Evolutionary conservation across 2,888 invertebrate genomes (phyloP).

Genomic region (Patella depressa): DNA sequence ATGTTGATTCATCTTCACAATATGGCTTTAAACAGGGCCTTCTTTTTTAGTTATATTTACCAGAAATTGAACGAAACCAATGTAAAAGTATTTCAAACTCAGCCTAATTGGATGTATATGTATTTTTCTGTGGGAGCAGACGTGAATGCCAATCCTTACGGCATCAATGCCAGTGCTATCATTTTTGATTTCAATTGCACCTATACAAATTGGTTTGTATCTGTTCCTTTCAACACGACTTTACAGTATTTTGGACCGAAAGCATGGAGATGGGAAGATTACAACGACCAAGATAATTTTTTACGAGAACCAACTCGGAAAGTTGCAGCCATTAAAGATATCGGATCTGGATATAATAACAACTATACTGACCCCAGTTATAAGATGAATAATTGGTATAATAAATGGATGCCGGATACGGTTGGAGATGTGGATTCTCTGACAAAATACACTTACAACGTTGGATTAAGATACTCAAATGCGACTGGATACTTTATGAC

Average conservation of each 20-base stretch:
- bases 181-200: slow-evolving; percentile 94
- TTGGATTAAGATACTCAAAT: slow-evolving; percentile 63
- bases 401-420: slow-evolving; percentile 40
- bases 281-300: slow-evolving; percentile 87
- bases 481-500: slow-evolving; percentile 47
- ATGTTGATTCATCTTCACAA: slow-evolving; percentile 93
- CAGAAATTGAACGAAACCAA: slow-evolving; percentile 51
- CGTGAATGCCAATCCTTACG: slow-evolving; percentile 89
- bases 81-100: slow-evolving; percentile 79
- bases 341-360: slow-evolving; percentile 81
- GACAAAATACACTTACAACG: slow-evolving; percentile 47
- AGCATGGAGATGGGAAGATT: slow-evolving; percentile 77
- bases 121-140: slow-evolving; percentile 94
- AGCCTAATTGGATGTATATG: slow-evolving; percentile 98
- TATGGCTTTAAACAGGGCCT: slow-evolving; percentile 93
- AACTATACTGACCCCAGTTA: slow-evolving; percentile 81
- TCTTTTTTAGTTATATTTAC: slow-evolving; percentile 76
- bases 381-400: slow-evolving; percentile 46
- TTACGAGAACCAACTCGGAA: slow-evolving; percentile 94
- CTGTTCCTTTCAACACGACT: slow-evolving; percentile 86
- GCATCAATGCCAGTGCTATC: slow-evolving; percentile 85
- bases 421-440: slow-evolving; percentile 36
- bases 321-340: slow-evolving; percentile 77
- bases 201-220: slow-evolving; percentile 90
- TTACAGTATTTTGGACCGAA: slow-evolving; percentile 93